Percentiles rank a stretch among this genome's conserved stretches.
Evolutionary conservation across 2,888 invertebrate genomes (phyloP).

Genomic region (Trachelus troglodyta): DNA sequence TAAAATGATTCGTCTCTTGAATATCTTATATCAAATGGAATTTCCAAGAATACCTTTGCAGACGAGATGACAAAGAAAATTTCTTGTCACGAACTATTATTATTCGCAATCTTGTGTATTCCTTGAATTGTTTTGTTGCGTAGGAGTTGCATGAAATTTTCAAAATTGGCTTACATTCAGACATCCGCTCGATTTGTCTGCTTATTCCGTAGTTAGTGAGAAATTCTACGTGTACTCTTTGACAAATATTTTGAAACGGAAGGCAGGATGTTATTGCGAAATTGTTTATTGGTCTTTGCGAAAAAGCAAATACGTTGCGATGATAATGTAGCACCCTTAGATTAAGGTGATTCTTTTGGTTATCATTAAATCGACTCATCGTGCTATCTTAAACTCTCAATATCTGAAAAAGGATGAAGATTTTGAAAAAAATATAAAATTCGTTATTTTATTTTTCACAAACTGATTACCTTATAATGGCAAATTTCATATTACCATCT

Average conservation of each 20-base stretch:
- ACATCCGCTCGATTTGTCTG: neutral
- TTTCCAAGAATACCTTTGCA: neutral
- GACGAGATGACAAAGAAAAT: neutral
- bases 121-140: neutral
- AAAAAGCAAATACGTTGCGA: neutral
- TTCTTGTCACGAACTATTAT: neutral
- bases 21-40: neutral
- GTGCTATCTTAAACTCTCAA: neutral
- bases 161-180: neutral
- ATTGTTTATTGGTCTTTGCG: neutral
- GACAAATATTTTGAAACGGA: neutral
- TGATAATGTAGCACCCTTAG: neutral
- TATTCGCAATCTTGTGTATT: neutral
- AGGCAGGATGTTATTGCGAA: neutral
- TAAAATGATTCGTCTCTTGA: neutral
- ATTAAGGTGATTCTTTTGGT: neutral
- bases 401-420: neutral
- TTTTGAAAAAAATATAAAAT: neutral
- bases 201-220: neutral
- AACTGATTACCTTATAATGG: slow-evolving; percentile 28
- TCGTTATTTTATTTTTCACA: neutral
- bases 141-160: neutral
- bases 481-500: slow-evolving; percentile 33
- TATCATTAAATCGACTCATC: neutral
- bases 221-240: neutral